phyloP scores from a whole-genome alignment of 2,888 invertebrate species.

The Dinocampus coccinellae region DNA sequence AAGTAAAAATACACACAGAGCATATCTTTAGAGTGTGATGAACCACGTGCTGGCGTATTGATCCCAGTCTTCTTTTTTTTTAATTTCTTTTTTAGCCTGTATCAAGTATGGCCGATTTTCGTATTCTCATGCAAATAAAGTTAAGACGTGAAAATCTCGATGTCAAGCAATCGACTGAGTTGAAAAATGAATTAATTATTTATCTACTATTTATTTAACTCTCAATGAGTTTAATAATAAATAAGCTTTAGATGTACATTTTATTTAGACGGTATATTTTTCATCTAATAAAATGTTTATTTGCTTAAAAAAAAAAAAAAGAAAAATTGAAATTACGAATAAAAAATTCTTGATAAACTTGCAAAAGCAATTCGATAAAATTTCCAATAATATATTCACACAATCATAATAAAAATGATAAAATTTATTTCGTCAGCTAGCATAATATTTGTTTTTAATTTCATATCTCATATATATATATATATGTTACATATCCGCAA shows the following conservation, averaged over 20 bases:
- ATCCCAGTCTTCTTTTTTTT: not conserved
- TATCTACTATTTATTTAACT: too few relatives aligned
- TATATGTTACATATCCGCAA: too few relatives aligned
- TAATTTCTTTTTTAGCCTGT: not conserved
- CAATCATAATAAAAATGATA: not conserved
- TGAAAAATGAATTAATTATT: too few relatives aligned
- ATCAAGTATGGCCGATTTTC: not conserved
- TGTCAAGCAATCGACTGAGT: too few relatives aligned
- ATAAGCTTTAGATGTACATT: too few relatives aligned
- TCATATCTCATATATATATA: too few relatives aligned
- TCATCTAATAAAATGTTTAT: too few relatives aligned
- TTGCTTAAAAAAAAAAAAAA: not conserved
- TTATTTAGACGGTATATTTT: too few relatives aligned
- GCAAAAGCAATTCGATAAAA: not conserved
- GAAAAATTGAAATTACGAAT: not conserved
- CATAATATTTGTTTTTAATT: too few relatives aligned
- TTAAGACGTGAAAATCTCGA: not conserved
- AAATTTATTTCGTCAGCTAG: not conserved
- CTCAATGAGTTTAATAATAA: too few relatives aligned
- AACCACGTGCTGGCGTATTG: conserved; percentile 3
- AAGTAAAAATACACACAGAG: not conserved
- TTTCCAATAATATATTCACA: not conserved
- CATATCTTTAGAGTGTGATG: not conserved
- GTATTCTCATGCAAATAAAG: not conserved
- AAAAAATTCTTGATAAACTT: not conserved